phyloP scores from a whole-genome alignment of 2,888 invertebrate species.

The Paralinhomoeus sp. region DNA sequence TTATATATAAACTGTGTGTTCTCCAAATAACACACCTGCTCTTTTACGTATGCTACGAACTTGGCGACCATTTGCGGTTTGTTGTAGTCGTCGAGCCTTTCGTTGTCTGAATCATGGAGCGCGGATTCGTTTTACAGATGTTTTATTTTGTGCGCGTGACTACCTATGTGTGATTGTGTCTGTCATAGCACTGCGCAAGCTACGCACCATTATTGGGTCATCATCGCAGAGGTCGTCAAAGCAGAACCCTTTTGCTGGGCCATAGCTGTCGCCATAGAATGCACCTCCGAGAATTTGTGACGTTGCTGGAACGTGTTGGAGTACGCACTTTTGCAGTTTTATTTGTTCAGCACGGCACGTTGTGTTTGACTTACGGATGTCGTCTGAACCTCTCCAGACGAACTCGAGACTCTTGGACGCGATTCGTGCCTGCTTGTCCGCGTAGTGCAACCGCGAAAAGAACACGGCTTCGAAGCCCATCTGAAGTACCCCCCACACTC shows the following conservation, averaged over 20 bases:
- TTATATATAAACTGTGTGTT: too few species aligned
- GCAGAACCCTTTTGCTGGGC: conserved; percentile 69
- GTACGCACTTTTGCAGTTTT: too few species aligned
- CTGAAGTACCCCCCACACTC: too few species aligned
- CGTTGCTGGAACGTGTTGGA: too few species aligned
- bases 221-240: conserved; percentile 57
- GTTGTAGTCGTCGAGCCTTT: conserved; percentile 41
- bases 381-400: conserved; percentile 30
- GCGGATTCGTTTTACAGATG: too few species aligned
- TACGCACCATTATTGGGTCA: conserved; percentile 27
- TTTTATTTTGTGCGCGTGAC: too few species aligned
- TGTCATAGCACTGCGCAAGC: too few species aligned
- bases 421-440: conserved; percentile 22
- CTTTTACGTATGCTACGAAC: conserved; percentile 22
- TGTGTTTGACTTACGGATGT: too few species aligned
- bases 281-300: conserved; percentile 50
- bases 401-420: conserved; percentile 28
- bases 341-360: too few species aligned
- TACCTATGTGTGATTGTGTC: too few species aligned
- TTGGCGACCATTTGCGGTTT: conserved; percentile 38
- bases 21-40: too few species aligned
- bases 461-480: conserved; percentile 52
- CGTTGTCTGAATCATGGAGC: too few species aligned
- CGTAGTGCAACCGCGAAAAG: conserved; percentile 26
- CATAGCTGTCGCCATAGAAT: conserved; percentile 42